Base-by-base conservation (phyloP, 1,140 invertebrate genomes). In the Ips typographus region DNA sequence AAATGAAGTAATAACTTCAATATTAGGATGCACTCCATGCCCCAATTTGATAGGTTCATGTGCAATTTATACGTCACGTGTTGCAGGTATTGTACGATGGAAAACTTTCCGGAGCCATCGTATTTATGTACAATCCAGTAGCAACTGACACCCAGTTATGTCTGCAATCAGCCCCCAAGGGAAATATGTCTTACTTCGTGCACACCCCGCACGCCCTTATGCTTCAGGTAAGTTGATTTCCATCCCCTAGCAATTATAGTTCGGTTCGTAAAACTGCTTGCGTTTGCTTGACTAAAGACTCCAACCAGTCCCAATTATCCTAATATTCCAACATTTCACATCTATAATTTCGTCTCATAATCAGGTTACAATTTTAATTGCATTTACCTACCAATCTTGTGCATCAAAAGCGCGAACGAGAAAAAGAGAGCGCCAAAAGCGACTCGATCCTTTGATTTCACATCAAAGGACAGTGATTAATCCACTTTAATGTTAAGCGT, bases 61-160 rank as follows among this genome's bases (percentile, higher is more conserved):
- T 22, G 22, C 22, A 22, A 22, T 22, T 22, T 22, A 22, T 49
- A 49, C 3, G 44, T 49, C 22, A 1, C 44, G 44, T 3, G 3
- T 55, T 55, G n/a, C 83, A 98, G 94, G 94, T 98, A 70, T 85
- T 99, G 73, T 99, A 99, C 84, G 98, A 99, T 84, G 96, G 96
- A 68, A 98, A 97, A 83, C 84, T 99, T 76, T 97, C 96, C 70
- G 93, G 90, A 76, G 92, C 94, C 73, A 95, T 99, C 78, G 94
- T 99, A 75, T 99, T 99, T 83, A 98, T 99, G 92, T 99, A 99
- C 85, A 99, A 98, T 83, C 98, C 98, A 58, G 97, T 99, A 76
- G 97, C 98, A 59, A 96, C 94, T 49, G 96, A 99, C 83, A 95
- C 95, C 77, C 97, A 99, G 83, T 86, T 99, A 53, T 99, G 97